Percentiles rank a stretch among this genome's conserved stretches.
These are phyloP conservation scores for Orius laevigatus DNA, from an alignment of 1,140 invertebrate species.

Conservation along the genomic window DNA sequence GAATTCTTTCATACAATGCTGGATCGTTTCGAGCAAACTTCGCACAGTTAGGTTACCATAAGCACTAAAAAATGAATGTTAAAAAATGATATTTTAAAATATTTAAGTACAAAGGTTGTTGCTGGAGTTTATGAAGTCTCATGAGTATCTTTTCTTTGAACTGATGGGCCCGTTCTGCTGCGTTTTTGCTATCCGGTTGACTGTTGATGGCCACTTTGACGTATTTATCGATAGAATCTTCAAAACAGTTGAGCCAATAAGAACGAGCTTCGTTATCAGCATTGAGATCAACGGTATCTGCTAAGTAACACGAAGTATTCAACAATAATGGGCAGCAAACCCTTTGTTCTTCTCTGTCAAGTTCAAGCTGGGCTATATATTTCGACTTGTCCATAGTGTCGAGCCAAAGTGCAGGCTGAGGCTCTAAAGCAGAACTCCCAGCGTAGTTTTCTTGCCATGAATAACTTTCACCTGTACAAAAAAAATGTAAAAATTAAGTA, in stretches of 20 bases:
- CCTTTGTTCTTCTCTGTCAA: constrained; percentile 44
- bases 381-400: constrained; percentile 26
- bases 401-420: constrained; percentile 15
- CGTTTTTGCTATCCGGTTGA: constrained; percentile 52
- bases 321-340: constrained; percentile 47
- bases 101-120: constrained; percentile 73
- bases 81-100: constrained; percentile 6
- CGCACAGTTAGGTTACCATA: constrained; percentile 76
- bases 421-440: constrained; percentile 45
- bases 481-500: neutral
- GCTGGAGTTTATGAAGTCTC: constrained; percentile 55
- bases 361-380: constrained; percentile 46
- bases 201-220: constrained; percentile 58
- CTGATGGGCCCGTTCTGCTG: constrained; percentile 57
- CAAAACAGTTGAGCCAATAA: constrained; percentile 87
- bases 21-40: constrained; percentile 77
- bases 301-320: constrained; percentile 50
- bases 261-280: constrained; percentile 65
- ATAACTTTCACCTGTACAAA: constrained; percentile 30
- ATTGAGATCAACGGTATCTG: constrained; percentile 78
- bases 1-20: constrained; percentile 76
- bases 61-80: constrained; percentile 49
- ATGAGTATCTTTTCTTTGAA: constrained; percentile 72
- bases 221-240: constrained; percentile 61
- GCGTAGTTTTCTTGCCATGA: constrained; percentile 64